Conservation (phyloP, 2,888 invertebrate species). For the Cinara cedri region DNA sequence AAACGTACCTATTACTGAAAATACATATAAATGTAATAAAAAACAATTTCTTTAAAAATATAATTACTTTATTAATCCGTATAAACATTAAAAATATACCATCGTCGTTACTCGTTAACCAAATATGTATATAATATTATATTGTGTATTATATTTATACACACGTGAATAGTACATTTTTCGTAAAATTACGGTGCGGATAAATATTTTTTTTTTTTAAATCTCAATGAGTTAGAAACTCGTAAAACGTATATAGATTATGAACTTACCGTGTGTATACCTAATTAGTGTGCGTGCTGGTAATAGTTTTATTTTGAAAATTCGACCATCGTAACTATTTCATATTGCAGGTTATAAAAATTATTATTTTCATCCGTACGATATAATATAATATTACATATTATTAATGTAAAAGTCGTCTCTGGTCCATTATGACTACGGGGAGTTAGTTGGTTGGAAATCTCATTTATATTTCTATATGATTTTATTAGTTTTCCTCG, state of each 20-base stretch:
- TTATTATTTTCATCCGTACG: neutral
- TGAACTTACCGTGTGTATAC: too few species aligned
- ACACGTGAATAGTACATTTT: too few species aligned
- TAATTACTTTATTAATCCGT: neutral
- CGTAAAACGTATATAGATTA: too few species aligned
- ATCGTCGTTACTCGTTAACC: neutral
- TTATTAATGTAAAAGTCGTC: neutral
- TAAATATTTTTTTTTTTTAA: too few species aligned
- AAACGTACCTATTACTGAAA: neutral
- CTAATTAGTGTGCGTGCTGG: too few species aligned
- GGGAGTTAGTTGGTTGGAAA: neutral
- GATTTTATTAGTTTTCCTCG: neutral
- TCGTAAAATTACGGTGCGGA: too few species aligned
- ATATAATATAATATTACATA: neutral
- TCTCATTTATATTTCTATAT: neutral
- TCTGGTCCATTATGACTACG: neutral
- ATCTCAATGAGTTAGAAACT: too few species aligned
- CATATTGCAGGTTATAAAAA: too few species aligned
- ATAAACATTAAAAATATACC: neutral
- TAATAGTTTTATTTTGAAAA: too few species aligned
- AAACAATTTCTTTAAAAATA: neutral
- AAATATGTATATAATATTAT: neutral
- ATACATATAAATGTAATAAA: too few species aligned
- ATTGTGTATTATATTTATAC: too few species aligned
- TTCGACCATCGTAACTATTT: too few species aligned